A percentile compares a stretch with the other conserved stretches of the same genome.
These are phyloP conservation scores for Pao palembangensis DNA, from an alignment of 2,113 vertebrate genomes.

Conservation along the genomic window DNA sequence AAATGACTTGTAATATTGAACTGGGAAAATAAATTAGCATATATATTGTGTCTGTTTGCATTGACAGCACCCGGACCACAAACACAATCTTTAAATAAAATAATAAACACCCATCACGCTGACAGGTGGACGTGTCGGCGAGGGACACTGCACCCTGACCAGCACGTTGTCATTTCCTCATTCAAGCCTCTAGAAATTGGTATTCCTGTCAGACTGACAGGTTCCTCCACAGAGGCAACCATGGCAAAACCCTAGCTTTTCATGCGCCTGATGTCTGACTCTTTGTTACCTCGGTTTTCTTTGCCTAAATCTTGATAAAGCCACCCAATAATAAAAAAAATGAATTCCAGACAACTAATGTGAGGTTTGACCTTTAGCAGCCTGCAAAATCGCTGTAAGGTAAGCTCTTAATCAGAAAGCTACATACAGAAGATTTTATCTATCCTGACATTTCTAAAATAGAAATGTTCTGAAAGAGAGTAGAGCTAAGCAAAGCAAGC, in stretches of 20 bases:
- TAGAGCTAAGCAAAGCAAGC: background rate
- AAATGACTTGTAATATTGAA: background rate
- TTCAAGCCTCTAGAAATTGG: constrained; percentile 23
- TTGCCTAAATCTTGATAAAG: constrained; percentile 32
- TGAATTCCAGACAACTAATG: constrained; percentile 18
- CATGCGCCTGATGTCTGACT: constrained; percentile 21
- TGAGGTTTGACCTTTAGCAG: constrained; percentile 46
- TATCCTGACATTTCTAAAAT: constrained; percentile 41
- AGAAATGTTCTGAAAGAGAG: constrained; percentile 4
- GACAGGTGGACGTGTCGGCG: too few relatives aligned
- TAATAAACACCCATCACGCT: too few relatives aligned
- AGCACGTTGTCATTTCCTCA: too few relatives aligned
- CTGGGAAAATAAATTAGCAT: background rate
- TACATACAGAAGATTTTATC: background rate
- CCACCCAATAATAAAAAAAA: constrained; percentile 40
- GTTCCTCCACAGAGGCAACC: constrained; percentile 21
- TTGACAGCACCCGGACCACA: too few relatives aligned
- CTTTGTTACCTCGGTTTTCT: constrained; percentile 13
- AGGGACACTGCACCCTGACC: too few relatives aligned
- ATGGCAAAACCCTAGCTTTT: constrained; percentile 32
- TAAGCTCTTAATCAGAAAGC: constrained; percentile 26
- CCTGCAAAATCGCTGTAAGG: constrained; percentile 20
- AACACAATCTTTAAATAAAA: too few relatives aligned
- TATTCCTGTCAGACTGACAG: constrained; percentile 55
- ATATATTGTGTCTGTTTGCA: too few relatives aligned